These are phyloP conservation scores for Calliopsis andreniformis DNA, from an alignment of 1,140 invertebrate species.

Conservation along the genomic window DNA sequence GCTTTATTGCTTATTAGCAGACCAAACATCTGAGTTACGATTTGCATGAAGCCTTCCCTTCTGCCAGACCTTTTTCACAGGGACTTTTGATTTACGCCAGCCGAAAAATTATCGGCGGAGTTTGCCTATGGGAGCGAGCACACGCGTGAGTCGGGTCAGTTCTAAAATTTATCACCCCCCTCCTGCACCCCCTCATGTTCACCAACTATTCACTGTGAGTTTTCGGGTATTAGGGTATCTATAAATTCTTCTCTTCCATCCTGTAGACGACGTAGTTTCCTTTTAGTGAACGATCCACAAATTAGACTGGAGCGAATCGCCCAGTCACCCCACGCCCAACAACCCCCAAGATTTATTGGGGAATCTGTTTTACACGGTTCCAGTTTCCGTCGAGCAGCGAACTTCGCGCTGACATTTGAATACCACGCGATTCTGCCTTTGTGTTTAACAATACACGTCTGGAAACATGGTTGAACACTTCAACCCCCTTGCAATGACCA, in stretches of 20 bases:
- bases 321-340: not conserved
- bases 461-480: no score
- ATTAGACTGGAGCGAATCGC: slow-evolving; percentile 56
- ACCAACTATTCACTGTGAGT: slow-evolving; percentile 62
- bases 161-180: slow-evolving; percentile 51
- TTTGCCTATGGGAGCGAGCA: slow-evolving; percentile 31
- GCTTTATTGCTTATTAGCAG: not conserved
- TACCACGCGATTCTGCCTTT: slow-evolving; percentile 21
- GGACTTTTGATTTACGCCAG: slow-evolving; percentile 55
- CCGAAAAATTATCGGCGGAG: slow-evolving; percentile 59
- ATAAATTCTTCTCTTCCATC: slow-evolving; percentile 64
- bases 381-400: slow-evolving; percentile 26
- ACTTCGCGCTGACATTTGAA: slow-evolving; percentile 58
- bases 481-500: no score
- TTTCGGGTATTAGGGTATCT: slow-evolving; percentile 67
- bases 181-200: not conserved
- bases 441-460: slow-evolving; percentile 47
- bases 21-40: not conserved
- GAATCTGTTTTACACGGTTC: slow-evolving; percentile 49
- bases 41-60: not conserved
- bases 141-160: slow-evolving; percentile 38
- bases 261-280: slow-evolving; percentile 59
- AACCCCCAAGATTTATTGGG: slow-evolving; percentile 54
- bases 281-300: slow-evolving; percentile 58
- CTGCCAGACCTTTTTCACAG: not conserved